Base-by-base conservation (phyloP, 2,888 invertebrate genomes). In the Sinhomidia bicolor region DNA sequence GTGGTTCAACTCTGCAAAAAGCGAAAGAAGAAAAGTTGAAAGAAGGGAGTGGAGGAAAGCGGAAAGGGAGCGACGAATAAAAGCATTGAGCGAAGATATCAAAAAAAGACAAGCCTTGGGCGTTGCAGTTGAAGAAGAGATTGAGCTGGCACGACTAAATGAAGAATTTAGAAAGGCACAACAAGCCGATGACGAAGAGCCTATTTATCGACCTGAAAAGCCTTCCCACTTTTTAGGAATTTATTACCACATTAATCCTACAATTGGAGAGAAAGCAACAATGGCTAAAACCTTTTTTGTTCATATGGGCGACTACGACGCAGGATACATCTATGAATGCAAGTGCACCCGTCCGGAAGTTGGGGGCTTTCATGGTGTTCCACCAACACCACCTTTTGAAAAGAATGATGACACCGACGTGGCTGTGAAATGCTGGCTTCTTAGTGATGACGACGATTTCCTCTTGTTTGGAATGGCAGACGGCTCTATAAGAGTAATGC, bases 261-360 rank as follows among this genome's bases (percentile, higher is more conserved):
- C 74, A 89, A 94, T 95, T 0, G 81, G 84, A 12, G 91, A 90
- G 5, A 62, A 60, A 12, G 71, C 87, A 20, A 90, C 92, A 0
- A 82, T 87, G 57, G 93, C 94, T 1, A 93, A 94, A 26, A 95
- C 95, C 0, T 93, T 96, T 83, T 95, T 95, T 95, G 91, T 96
- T 0, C 95, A 95, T 0, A 94, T 96, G 94, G 94, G 94, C 1
- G 96, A 95, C 29, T 96, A 94, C 91, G 96, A 96, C 93, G 95
- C 96, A 2, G 96, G 96, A 29, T 96, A 95, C 91, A 94, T 96
- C 90, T 96, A 96, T 92, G 96, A 96, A 93, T 95, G 95, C 91
- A 92, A 93, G 29, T 94, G 95, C 68, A 89, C 85, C 5, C 54
- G 91, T 71, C 57, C 89, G 0, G 90, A 90, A 47, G 94, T 94